Evolutionary conservation across 2,797 vertebrate genomes (phyloP).

Genomic region (Menidia menidia): DNA sequence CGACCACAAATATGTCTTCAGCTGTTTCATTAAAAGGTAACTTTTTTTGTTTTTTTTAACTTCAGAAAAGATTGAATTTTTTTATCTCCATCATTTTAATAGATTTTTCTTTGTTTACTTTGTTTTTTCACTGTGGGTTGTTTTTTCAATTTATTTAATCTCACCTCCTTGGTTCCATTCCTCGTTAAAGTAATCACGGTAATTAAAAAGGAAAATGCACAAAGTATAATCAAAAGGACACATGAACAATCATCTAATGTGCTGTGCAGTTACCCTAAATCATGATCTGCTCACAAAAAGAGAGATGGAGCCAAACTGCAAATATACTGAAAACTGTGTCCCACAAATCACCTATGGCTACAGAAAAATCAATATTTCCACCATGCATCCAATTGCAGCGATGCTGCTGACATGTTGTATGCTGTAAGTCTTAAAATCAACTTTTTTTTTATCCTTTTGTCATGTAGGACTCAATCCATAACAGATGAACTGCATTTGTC

Average conservation of each 20-base stretch:
- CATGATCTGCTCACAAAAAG: constrained; percentile 59
- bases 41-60: neutral
- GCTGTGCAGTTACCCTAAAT: constrained; percentile 58
- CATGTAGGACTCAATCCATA: constrained; percentile 22
- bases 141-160: neutral
- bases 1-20: too few relatives aligned
- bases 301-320: constrained; percentile 61
- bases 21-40: neutral
- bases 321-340: constrained; percentile 62
- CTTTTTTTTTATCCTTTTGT: constrained; percentile 39
- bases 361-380: constrained; percentile 69
- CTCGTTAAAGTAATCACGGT: neutral
- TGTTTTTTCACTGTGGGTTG: neutral
- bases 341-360: constrained; percentile 68
- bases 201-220: constrained; percentile 15
- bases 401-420: constrained; percentile 39
- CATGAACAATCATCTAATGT: constrained; percentile 60
- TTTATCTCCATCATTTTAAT: neutral
- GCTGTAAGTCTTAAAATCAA: constrained; percentile 40
- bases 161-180: neutral
- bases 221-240: constrained; percentile 39
- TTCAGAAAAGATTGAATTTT: neutral
- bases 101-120: too few relatives aligned
- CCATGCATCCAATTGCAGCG: constrained; percentile 46
- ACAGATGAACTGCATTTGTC: constrained; percentile 15